Evolutionary conservation across 2,888 invertebrate genomes (phyloP), one percentile per base, ranked within the genome.

Genomic region (Charanyca ferruginea): DNA sequence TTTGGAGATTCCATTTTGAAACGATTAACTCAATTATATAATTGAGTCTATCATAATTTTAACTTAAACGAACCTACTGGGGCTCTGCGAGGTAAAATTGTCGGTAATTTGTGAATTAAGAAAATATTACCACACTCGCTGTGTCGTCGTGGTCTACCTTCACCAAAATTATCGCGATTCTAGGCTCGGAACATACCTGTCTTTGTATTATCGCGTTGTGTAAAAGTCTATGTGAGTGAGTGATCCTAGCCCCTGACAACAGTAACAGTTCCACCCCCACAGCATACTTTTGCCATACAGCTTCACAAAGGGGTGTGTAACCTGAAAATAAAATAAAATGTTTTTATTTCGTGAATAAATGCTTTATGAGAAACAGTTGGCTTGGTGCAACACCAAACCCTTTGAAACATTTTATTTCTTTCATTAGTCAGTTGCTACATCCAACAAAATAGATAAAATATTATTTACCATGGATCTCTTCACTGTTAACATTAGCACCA

Each of bases 251-350:
- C 11, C 97, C 97, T 28, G 96, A 95, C 38, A 93, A 89, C 60
- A 98, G 85, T 28, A 98, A 91, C 42, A 96, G 89, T 77, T 96
- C 94, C 11, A 97, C 96, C 73, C 97, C 94, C 18, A 94, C 89
- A 1, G 96, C 92, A 80, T 96, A 95, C 81, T 97, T 96, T 77
- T 96, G 96, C 95, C 97, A 97, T 22, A 98, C 97, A 11, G 97
- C 97, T 87, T 97, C 96, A 90, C 97, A 96, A 45, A 98, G 91
- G 6, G 97, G 97, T 0, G 98, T 97, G 71, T 96, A 96, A 1
- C 97, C 97, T 94, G 87, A 54, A 89, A 91, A 5, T 28, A 28
- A 38, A 60, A 28, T 23, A 42, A 4, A 18, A 13, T 7, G 1
- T 2, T 7, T 4, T 35, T 23, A 45, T 35, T 55, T 18, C 22